Conservation (phyloP, 2,113 vertebrate species). For the Orientallactaga bullata region DNA sequence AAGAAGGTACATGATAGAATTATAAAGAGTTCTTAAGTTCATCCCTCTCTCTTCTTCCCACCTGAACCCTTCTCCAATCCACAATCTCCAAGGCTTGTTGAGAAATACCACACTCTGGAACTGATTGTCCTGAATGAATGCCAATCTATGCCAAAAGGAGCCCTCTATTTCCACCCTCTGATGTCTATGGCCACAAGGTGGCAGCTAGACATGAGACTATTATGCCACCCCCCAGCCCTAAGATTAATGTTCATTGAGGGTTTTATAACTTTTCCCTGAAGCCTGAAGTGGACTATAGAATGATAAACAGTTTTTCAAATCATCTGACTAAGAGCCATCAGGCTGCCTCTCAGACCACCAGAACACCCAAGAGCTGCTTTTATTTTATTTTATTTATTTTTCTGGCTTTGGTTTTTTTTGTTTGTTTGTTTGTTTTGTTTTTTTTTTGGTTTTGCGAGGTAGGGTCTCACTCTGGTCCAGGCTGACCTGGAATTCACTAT, state of each 20-base stretch:
- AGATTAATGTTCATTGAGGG: slow-evolving; percentile 25
- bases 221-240: background rate
- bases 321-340: slow-evolving; percentile 7
- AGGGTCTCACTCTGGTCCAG: too few species aligned
- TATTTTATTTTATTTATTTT: too few species aligned
- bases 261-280: slow-evolving; percentile 47
- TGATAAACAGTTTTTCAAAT: slow-evolving; percentile 60
- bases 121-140: background rate
- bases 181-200: slow-evolving; percentile 62
- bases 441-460: too few species aligned
- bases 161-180: background rate
- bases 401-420: too few species aligned
- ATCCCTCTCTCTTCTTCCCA: background rate
- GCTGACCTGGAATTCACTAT: too few species aligned
- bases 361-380: background rate
- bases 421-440: background rate
- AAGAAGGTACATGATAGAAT: background rate
- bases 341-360: slow-evolving; percentile 15
- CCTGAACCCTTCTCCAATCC: background rate
- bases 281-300: slow-evolving; percentile 21
- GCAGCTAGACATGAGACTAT: slow-evolving; percentile 57
- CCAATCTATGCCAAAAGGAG: slow-evolving; percentile 6
- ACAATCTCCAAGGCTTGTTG: slow-evolving; percentile 5
- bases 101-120: slow-evolving; percentile 25
- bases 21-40: slow-evolving; percentile 1